phyloP scores from a whole-genome alignment of 2,888 invertebrate species.

The Entomobrya proxima region DNA sequence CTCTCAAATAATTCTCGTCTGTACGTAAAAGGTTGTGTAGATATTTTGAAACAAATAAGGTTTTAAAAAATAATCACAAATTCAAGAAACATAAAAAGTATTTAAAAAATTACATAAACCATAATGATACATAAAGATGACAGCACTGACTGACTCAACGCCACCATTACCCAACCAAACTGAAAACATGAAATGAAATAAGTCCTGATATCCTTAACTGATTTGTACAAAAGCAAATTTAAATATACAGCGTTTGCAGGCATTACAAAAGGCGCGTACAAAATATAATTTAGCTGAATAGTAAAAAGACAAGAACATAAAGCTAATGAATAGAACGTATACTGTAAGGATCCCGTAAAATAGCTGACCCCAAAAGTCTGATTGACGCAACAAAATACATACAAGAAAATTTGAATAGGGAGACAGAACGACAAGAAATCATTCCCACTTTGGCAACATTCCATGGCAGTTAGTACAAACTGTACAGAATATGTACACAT shows the following conservation, averaged over 20 bases:
- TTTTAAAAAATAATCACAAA: constrained; percentile 11
- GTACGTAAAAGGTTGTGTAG: neutral
- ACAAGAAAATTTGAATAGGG: neutral
- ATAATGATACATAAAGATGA: neutral
- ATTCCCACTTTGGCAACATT: constrained; percentile 32
- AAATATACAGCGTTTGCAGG: neutral
- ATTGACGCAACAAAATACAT: neutral
- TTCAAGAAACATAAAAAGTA: neutral
- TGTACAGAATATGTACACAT: constrained; percentile 40
- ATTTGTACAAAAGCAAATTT: neutral
- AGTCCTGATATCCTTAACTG: neutral
- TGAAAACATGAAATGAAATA: neutral
- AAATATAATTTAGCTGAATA: neutral
- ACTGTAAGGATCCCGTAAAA: neutral
- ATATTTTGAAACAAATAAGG: neutral
- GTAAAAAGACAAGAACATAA: neutral
- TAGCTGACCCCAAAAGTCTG: neutral
- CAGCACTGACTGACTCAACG: constrained; percentile 25
- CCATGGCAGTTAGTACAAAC: constrained; percentile 18
- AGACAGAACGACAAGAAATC: constrained; percentile 1
- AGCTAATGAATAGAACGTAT: neutral
- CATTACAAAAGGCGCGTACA: neutral
- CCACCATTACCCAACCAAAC: neutral
- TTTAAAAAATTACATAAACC: too few relatives aligned
- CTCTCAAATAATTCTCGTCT: constrained; percentile 54